phyloP scores from a whole-genome alignment of 2,797 vertebrate species.

The Pseudochirops corinnae region DNA sequence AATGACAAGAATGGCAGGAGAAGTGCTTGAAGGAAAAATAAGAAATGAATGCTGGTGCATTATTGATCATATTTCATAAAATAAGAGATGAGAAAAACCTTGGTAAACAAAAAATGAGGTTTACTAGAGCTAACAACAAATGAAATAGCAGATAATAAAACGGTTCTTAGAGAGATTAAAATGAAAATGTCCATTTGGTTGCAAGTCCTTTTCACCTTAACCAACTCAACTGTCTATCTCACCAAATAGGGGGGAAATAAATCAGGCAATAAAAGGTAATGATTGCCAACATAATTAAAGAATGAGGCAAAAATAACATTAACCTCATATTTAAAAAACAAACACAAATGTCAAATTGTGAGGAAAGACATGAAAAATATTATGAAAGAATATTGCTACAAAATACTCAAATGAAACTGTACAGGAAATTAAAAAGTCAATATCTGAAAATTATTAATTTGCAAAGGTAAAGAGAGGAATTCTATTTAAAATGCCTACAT shows the following conservation, averaged over 20 bases:
- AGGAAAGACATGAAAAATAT: conserved; percentile 75
- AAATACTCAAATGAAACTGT: conserved; percentile 40
- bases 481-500: conserved; percentile 10
- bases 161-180: conserved; percentile 79
- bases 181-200: conserved; percentile 74
- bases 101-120: conserved; percentile 46
- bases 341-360: conserved; percentile 69
- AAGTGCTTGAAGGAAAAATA: conserved; percentile 33
- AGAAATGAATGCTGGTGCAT: neutral
- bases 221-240: conserved; percentile 75
- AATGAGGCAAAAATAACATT: conserved; percentile 74
- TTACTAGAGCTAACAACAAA: conserved; percentile 42
- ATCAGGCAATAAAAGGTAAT: conserved; percentile 81
- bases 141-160: conserved; percentile 76
- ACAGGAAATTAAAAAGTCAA: conserved; percentile 61
- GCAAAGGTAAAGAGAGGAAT: conserved; percentile 23
- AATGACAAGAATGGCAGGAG: neutral
- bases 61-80: neutral
- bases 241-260: conserved; percentile 82
- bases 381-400: conserved; percentile 48
- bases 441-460: conserved; percentile 68
- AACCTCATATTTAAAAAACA: conserved; percentile 72
- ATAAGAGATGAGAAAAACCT: conserved; percentile 6
- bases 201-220: conserved; percentile 76
- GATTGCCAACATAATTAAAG: conserved; percentile 82